phyloP scores from a whole-genome alignment of 2,113 vertebrate genomes.

The Guaruba guarouba region DNA sequence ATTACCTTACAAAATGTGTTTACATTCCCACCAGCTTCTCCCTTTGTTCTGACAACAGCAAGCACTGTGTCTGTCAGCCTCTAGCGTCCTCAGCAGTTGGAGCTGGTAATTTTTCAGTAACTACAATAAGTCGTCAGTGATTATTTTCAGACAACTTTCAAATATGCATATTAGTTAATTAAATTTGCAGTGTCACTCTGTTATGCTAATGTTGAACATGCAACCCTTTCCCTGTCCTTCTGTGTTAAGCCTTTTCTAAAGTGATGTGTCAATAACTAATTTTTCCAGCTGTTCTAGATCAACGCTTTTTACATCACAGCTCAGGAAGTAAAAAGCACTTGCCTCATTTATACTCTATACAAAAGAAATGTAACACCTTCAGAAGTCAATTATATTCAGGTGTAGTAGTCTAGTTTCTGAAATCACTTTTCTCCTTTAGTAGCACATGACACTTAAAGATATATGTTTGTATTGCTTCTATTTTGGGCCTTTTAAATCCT shows the following conservation, averaged over 20 bases:
- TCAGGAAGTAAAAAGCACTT: background rate
- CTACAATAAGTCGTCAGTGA: background rate
- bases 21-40: background rate
- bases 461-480: background rate
- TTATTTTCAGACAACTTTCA: constrained; percentile 25
- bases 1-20: background rate
- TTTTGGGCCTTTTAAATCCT: background rate
- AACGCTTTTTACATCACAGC: background rate
- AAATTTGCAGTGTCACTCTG: constrained; percentile 19
- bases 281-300: constrained; percentile 28
- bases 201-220: constrained; percentile 12
- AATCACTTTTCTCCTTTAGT: background rate
- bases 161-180: constrained; percentile 49
- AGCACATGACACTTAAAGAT: background rate
- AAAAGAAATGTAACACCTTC: background rate
- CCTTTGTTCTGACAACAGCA: background rate
- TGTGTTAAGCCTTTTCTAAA: constrained; percentile 38
- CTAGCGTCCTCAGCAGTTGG: background rate
- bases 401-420: background rate
- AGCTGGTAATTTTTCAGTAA: background rate
- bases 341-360: background rate
- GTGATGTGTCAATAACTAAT: constrained; percentile 24
- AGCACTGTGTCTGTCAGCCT: background rate
- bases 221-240: constrained; percentile 11
- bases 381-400: background rate